These are phyloP conservation scores for Pelobates cultripes DNA, from an alignment of 2,797 vertebrate species.

Conservation along the genomic window DNA sequence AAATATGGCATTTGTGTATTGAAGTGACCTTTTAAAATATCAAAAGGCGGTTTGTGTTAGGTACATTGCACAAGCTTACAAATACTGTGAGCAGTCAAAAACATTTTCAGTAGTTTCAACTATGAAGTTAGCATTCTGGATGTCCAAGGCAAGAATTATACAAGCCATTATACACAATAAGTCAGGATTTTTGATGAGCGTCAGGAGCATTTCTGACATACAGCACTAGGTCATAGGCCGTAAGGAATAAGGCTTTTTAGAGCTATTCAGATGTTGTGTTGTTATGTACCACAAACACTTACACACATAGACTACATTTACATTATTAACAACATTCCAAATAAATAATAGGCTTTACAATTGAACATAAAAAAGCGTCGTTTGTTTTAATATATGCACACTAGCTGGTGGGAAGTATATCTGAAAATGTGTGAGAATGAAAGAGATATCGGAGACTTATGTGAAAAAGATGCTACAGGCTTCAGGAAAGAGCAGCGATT, in stretches of 20 bases:
- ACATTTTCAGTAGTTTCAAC: not conserved
- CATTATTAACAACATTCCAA: too few relatives aligned
- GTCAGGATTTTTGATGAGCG: not conserved
- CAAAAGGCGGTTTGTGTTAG: not conserved
- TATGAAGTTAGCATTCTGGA: not conserved
- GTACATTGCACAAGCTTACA: not conserved
- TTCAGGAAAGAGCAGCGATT: too few relatives aligned
- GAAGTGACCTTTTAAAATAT: conserved; percentile 1
- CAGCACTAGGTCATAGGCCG: not conserved
- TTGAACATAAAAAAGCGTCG: too few relatives aligned
- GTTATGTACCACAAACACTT: not conserved
- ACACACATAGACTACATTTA: too few relatives aligned
- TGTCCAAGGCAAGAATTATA: not conserved
- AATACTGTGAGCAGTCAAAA: not conserved
- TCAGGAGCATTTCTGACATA: not conserved
- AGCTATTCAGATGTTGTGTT: not conserved
- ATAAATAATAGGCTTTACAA: too few relatives aligned
- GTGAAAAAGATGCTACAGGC: too few relatives aligned
- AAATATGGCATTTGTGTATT: not conserved
- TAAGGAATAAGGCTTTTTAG: not conserved
- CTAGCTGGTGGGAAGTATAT: too few relatives aligned
- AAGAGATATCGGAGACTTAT: too few relatives aligned
- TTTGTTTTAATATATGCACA: too few relatives aligned
- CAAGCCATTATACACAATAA: not conserved
- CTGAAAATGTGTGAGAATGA: too few relatives aligned